These are phyloP conservation scores for Colletes gigas DNA, from an alignment of 1,140 invertebrate genomes.

Conservation along the genomic window DNA sequence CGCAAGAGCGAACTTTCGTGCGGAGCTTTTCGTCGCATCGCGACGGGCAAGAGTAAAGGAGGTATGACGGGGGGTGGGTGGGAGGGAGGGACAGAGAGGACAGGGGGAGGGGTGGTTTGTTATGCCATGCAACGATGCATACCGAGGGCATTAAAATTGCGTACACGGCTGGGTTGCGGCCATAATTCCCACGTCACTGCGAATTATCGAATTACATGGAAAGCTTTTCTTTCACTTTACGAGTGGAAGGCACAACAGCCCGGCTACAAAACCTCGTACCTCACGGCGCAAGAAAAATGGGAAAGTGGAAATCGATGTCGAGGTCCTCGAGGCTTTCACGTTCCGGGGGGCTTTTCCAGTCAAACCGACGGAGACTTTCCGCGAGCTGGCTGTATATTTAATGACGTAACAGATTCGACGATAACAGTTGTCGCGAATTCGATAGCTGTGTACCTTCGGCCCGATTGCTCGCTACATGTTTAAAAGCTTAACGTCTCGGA, in stretches of 20 bases:
- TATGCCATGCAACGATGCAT: neutral
- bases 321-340: neutral
- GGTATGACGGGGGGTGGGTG: no score
- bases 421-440: no score
- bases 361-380: neutral
- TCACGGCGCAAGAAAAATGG: conserved; percentile 2
- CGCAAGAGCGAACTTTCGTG: conserved; percentile 35
- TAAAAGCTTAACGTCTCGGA: no score
- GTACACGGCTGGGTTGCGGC: neutral
- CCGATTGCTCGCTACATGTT: no score
- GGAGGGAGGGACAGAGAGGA: no score
- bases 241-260: no score
- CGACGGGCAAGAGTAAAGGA: neutral
- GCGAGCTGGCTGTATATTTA: no score
- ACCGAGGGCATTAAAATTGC: conserved; percentile 20
- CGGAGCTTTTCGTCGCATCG: conserved; percentile 34
- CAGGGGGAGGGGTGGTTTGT: neutral
- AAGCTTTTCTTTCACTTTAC: conserved; percentile 16
- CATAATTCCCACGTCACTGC: neutral
- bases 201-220: conserved; percentile 9
- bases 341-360: neutral
- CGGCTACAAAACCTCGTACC: conserved; percentile 3
- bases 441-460: no score
- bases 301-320: conserved; percentile 10
- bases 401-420: no score